A percentile compares a stretch with the other conserved stretches of the same genome.
Evolutionary conservation across 2,113 vertebrate genomes (phyloP).

Genomic region (Pollachius pollachius): DNA sequence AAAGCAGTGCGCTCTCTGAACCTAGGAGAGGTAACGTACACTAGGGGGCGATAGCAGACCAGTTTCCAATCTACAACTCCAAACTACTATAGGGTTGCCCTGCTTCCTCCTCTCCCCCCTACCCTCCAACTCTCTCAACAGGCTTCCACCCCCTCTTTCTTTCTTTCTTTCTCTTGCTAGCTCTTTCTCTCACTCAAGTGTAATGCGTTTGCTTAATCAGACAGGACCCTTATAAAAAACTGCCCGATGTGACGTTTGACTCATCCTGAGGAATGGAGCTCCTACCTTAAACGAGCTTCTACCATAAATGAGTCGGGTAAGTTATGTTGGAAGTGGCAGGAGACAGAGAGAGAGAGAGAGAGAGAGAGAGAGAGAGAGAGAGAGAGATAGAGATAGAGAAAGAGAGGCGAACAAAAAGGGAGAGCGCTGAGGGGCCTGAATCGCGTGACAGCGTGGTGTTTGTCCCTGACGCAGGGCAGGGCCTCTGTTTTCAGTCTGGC

Average conservation of each 20-base stretch:
- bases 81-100: constrained; percentile 10
- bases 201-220: constrained; percentile 38
- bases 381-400: constrained; percentile 15
- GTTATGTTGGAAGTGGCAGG: background rate
- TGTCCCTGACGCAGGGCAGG: constrained; percentile 66
- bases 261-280: constrained; percentile 11
- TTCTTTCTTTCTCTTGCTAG: background rate
- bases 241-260: constrained; percentile 25
- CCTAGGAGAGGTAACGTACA: constrained; percentile 34
- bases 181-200: constrained; percentile 11
- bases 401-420: constrained; percentile 40
- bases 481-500: constrained; percentile 58
- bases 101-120: background rate
- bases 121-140: too few species aligned
- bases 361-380: background rate
- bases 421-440: constrained; percentile 49
- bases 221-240: constrained; percentile 27
- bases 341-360: constrained; percentile 5
- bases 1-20: constrained; percentile 39
- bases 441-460: constrained; percentile 72
- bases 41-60: constrained; percentile 71
- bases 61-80: constrained; percentile 12
- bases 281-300: too few species aligned
- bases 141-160: background rate
- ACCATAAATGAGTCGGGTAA: background rate